These are phyloP conservation scores for Rhinogobius similis DNA, from an alignment of 2,113 vertebrate species.

Conservation along the genomic window DNA sequence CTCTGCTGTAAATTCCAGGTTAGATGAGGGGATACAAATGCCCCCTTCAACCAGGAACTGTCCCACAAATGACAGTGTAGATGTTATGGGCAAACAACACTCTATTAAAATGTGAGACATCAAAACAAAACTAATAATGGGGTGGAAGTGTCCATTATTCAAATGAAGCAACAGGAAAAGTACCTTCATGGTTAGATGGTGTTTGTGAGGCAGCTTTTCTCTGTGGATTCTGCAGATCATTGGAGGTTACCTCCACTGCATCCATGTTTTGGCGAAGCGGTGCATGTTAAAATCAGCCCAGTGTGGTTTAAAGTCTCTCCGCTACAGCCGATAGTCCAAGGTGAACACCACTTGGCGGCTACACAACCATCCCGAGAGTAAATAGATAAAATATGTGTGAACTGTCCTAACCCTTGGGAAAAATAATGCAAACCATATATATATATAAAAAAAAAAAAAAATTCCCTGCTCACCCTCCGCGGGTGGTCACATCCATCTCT, in stretches of 20 bases:
- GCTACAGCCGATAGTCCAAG: too few relatives aligned
- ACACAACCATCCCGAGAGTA: too few relatives aligned
- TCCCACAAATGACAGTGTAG: conserved; percentile 21
- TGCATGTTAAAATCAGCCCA: neutral
- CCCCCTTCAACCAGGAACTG: conserved; percentile 17
- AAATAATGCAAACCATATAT: too few relatives aligned
- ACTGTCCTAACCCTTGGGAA: too few relatives aligned
- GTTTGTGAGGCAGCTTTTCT: neutral
- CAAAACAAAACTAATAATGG: conserved; percentile 45
- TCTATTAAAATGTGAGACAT: conserved; percentile 50
- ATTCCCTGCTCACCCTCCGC: too few relatives aligned
- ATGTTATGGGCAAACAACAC: conserved; percentile 36
- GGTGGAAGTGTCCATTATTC: conserved; percentile 26
- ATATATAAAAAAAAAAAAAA: too few relatives aligned
- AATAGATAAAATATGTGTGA: too few relatives aligned
- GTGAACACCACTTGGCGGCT: too few relatives aligned
- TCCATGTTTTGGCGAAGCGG: neutral
- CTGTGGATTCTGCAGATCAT: neutral
- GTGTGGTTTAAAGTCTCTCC: too few relatives aligned
- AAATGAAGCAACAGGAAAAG: neutral
- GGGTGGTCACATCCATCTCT: too few relatives aligned
- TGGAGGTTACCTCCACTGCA: neutral
- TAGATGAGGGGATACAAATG: conserved; percentile 21
- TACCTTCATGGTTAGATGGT: neutral
- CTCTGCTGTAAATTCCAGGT: conserved; percentile 47